A percentile compares a stretch with the other conserved stretches of the same genome.
Conservation (phyloP, 2,113 vertebrate genomes). For the Plecotus auritus region DNA sequence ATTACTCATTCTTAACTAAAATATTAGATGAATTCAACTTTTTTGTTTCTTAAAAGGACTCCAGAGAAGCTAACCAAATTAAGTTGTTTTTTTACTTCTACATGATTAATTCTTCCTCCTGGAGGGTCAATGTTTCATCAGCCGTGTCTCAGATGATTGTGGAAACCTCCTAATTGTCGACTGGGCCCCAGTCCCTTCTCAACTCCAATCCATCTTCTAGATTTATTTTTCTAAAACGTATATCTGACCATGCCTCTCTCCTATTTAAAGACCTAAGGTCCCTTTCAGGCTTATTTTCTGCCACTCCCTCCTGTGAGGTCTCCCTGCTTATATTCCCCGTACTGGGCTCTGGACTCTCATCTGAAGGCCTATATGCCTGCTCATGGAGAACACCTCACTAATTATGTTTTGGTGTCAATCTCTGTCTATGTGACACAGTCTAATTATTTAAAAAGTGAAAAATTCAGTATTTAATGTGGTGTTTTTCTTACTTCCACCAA, state of each 20-base stretch:
- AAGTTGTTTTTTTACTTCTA: constrained; percentile 31
- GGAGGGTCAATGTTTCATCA: background rate
- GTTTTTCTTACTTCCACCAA: background rate
- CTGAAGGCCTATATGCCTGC: background rate
- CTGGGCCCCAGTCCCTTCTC: background rate
- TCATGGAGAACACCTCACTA: background rate
- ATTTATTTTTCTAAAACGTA: background rate
- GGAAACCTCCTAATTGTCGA: background rate
- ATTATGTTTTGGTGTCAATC: background rate
- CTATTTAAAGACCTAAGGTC: background rate
- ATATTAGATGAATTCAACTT: background rate
- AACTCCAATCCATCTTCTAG: background rate
- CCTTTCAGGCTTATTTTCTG: background rate
- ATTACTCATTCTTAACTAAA: constrained; percentile 37
- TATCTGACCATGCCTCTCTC: background rate
- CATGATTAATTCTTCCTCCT: constrained; percentile 15
- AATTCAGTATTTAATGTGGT: background rate
- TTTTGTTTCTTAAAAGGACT: constrained; percentile 28
- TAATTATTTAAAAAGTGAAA: constrained; percentile 35
- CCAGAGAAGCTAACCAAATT: background rate
- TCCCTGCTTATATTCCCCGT: rapidly evolving
- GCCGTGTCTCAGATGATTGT: background rate
- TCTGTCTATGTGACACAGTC: background rate
- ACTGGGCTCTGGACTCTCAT: background rate
- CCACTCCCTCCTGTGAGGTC: background rate